Base-by-base conservation (phyloP, 2,797 vertebrate genomes). In the Sebastes glaucus region DNA sequence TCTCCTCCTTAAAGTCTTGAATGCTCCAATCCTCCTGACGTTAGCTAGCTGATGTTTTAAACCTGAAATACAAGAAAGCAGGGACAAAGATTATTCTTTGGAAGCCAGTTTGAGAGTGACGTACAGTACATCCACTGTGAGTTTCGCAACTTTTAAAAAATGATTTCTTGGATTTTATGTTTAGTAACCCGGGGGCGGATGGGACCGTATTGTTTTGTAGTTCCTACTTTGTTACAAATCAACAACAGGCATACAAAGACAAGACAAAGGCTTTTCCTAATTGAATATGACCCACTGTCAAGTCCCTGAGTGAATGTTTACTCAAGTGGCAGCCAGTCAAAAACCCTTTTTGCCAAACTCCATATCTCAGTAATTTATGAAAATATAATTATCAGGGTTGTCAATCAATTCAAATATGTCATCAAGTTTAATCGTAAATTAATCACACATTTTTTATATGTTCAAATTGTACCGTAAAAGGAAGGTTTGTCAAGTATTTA, bases 21-120 rank as follows among this genome's bases (percentile, higher is more conserved):
- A 65, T 9, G 74, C 61, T 65, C 81, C 86, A 77, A 35, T 88
- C 90, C 84, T 90, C 84, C 82, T 79, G 66, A 91, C 67, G 83
- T 87, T 87, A 84, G 80, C 74, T 46, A 70, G 82, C 83, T 82
- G 89, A 30, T 65, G 77, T 67, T 77, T 80, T 84, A 69, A 25
- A 76, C 92, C 94, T 95, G 87, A 78, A 93, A 92, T 69, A 49
- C 5, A 81, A 86, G 63, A 82, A 64, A 81, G 20, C 60, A 72
- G 14, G 10, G 2, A 80, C n/a, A 65, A 71, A 69, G 8, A 68
- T 35, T 11, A 59, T 73, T 42, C 22, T 5, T 27, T 27, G 27
- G 18, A 35, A 68, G 46, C 6, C 20, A 42, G n/a, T 65, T 5
- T 11, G n/a, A 57, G 2, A 38, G 28, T 22, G 33, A 38, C 4